Conservation (phyloP, 2,113 vertebrate genomes). For the Proteles cristata region DNA sequence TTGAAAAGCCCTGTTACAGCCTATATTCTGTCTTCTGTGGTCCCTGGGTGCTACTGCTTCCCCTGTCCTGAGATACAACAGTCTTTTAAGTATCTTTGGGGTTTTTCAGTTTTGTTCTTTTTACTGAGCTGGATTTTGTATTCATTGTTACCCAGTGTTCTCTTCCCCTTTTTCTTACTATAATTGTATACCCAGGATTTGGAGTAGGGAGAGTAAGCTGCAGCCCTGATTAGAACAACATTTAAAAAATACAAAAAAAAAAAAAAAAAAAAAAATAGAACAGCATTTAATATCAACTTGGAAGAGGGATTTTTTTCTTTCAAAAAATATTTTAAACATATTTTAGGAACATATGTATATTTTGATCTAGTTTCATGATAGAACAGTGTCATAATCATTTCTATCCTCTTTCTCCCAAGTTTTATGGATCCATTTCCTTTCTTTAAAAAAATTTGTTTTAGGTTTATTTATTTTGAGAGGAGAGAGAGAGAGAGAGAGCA, state of each 20-base stretch:
- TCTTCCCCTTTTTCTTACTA: not conserved
- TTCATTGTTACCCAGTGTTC: not conserved
- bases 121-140: not conserved
- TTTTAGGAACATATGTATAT: not conserved
- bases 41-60: not conserved
- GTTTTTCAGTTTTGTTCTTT: not conserved
- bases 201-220: not conserved
- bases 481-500: too few relatives aligned
- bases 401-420: not conserved
- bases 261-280: too few relatives aligned
- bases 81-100: not conserved
- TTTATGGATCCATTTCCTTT: not conserved
- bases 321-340: not conserved
- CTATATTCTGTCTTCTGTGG: not conserved
- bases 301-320: not conserved
- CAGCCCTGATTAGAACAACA: not conserved
- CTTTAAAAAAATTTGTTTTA: not conserved
- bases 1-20: not conserved
- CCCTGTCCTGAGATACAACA: not conserved
- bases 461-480: too few relatives aligned
- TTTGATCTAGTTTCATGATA: not conserved
- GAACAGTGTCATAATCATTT: not conserved
- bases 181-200: not conserved
- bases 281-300: not conserved
- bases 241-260: too few relatives aligned